Conservation (phyloP, 1,140 invertebrate species). For the Cotesia glomerata region DNA sequence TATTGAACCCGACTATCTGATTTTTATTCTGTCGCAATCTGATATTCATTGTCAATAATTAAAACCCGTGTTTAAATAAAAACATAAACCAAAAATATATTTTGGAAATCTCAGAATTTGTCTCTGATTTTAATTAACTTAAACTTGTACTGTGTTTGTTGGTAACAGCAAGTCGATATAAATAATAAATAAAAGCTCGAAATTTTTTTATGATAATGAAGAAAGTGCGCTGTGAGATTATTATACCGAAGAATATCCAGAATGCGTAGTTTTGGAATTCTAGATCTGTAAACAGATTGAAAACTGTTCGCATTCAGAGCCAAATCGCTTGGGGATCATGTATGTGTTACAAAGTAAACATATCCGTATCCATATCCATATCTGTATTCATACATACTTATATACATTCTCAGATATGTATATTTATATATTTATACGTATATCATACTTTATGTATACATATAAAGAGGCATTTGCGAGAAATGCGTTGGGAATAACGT, state of each 20-base stretch:
- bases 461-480: slow-evolving; percentile 29
- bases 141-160: no score
- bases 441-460: not conserved
- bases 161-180: no score
- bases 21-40: no score
- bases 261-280: slow-evolving; percentile 21
- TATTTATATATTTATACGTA: not conserved
- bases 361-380: not conserved
- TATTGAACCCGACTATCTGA: no score
- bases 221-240: not conserved
- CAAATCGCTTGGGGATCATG: slow-evolving; percentile 22
- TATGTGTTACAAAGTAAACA: slow-evolving; percentile 6
- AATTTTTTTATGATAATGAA: not conserved
- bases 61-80: no score
- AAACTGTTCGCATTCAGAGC: slow-evolving; percentile 27
- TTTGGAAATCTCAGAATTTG: no score
- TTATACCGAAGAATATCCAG: no score
- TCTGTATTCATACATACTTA: not conserved
- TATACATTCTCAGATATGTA: no score
- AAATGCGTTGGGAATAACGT: slow-evolving; percentile 32
- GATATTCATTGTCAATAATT: no score
- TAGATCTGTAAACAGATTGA: slow-evolving; percentile 32
- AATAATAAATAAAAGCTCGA: no score
- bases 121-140: no score
- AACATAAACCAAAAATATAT: no score